A percentile compares a stretch with the other conserved stretches of the same genome.
phyloP scores from a whole-genome alignment of 1,140 invertebrate species.

The Drosophila burlai region DNA sequence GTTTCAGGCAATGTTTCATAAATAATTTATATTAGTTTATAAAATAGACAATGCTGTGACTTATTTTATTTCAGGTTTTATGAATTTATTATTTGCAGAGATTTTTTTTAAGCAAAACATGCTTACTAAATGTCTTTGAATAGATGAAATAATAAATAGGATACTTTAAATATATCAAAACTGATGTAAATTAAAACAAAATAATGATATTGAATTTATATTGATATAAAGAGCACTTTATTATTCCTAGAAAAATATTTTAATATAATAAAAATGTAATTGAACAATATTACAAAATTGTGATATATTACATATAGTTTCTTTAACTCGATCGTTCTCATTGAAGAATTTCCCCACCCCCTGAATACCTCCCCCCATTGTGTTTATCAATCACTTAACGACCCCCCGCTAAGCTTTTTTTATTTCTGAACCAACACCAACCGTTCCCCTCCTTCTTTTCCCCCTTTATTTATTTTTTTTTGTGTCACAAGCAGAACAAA shows the following conservation, averaged over 20 bases:
- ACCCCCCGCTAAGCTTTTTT: slow-evolving; percentile 33
- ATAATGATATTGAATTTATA: not conserved
- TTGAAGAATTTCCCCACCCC: not conserved
- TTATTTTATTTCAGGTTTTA: not conserved
- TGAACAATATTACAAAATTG: rapidly evolving
- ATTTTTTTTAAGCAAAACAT: not conserved
- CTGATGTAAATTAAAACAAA: too few species aligned
- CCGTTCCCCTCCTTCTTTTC: not conserved
- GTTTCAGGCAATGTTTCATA: not conserved
- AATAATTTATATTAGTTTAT: too few species aligned
- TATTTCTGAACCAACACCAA: slow-evolving; percentile 13
- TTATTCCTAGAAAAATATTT: not conserved
- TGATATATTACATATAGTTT: not conserved
- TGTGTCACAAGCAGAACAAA: slow-evolving; percentile 39
- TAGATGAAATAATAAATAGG: too few species aligned
- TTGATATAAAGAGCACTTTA: not conserved
- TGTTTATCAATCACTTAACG: slow-evolving; percentile 31
- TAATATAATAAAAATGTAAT: not conserved
- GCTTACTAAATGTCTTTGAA: too few species aligned
- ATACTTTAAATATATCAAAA: too few species aligned
- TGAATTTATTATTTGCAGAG: not conserved
- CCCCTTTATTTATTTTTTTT: not conserved
- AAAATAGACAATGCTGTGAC: not conserved
- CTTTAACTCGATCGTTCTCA: not conserved
- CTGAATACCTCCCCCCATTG: not conserved